Evolutionary conservation across 2,888 invertebrate species (phyloP).

Genomic region (Lissocephala sabroskyi): DNA sequence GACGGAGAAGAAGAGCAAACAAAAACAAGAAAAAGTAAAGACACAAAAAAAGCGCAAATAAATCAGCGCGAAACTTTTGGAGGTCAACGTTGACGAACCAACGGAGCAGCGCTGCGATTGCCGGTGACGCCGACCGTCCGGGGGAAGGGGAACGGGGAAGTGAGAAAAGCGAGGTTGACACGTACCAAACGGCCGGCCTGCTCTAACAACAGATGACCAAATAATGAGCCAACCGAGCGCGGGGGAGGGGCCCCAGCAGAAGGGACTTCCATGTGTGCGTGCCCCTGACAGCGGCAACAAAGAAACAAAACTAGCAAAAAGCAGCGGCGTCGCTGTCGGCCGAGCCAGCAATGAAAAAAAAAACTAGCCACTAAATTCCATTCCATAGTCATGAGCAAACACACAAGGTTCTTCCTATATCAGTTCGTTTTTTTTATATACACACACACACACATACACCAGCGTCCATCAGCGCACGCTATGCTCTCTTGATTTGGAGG

Average conservation of each 20-base stretch:
- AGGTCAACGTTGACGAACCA: no score
- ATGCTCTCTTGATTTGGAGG: no score
- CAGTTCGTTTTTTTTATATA: conserved; percentile 37
- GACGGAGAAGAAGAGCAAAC: no score
- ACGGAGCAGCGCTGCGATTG: no score
- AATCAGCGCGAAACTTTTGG: no score
- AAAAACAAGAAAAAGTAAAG: no score
- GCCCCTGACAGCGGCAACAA: conserved; percentile 15
- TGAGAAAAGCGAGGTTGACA: conserved; percentile 18
- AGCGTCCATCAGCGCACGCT: conserved; percentile 17
- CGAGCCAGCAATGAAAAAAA: conserved; percentile 8
- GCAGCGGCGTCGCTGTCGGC: conserved; percentile 16
- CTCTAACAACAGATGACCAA: no score
- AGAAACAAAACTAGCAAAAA: conserved; percentile 19
- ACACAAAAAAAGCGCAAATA: no score
- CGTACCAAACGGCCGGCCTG: conserved; percentile 8
- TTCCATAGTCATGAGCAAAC: conserved; percentile 65
- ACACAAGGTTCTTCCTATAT: conserved; percentile 71
- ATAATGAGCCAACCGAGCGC: no score
- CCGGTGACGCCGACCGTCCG: no score
- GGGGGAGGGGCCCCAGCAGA: no score
- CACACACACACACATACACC: background rate
- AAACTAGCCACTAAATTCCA: conserved; percentile 63
- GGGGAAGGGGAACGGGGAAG: conserved; percentile 5
- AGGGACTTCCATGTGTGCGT: no score